These are phyloP conservation scores for Criorhina ranunculi DNA, from an alignment of 2,888 invertebrate species.

Conservation along the genomic window DNA sequence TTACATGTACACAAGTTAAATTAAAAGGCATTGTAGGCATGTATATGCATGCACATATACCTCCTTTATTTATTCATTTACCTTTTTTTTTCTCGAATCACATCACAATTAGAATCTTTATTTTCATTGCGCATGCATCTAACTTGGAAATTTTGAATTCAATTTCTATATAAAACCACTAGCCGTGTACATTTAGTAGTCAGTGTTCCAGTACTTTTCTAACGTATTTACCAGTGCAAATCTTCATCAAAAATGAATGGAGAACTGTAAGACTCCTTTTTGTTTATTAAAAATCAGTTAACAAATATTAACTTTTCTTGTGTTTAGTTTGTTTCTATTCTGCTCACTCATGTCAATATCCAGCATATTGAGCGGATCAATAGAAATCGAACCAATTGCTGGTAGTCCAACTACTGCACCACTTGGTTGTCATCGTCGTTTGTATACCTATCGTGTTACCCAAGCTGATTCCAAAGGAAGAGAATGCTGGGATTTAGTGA, in stretches of 20 bases:
- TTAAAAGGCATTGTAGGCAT: no score
- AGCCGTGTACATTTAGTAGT: background rate
- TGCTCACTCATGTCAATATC: slow-evolving; percentile 39
- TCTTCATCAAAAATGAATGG: slow-evolving; percentile 39
- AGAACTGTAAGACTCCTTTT: slow-evolving; percentile 53
- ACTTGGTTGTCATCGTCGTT: slow-evolving; percentile 88
- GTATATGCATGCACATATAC: no score
- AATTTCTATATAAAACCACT: slow-evolving; percentile 35
- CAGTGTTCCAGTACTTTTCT: slow-evolving; percentile 40
- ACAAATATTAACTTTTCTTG: background rate
- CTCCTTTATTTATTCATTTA: no score
- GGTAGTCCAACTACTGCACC: slow-evolving; percentile 84
- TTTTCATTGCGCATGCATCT: slow-evolving; percentile 44
- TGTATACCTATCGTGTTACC: slow-evolving; percentile 88
- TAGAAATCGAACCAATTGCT: slow-evolving; percentile 81
- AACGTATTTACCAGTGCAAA: slow-evolving; percentile 8
- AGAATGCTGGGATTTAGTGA: slow-evolving; percentile 90
- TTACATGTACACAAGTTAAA: no score
- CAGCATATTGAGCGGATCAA: slow-evolving; percentile 29
- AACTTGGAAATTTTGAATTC: background rate
- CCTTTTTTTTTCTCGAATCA: no score
- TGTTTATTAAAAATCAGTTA: background rate
- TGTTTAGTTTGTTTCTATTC: slow-evolving; percentile 33
- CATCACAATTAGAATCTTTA: background rate
- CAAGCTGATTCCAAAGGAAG: slow-evolving; percentile 86